Percentiles rank a stretch among this genome's conserved stretches.
These are phyloP conservation scores for Acleris holmiana DNA, from an alignment of 2,888 invertebrate species.

Conservation along the genomic window DNA sequence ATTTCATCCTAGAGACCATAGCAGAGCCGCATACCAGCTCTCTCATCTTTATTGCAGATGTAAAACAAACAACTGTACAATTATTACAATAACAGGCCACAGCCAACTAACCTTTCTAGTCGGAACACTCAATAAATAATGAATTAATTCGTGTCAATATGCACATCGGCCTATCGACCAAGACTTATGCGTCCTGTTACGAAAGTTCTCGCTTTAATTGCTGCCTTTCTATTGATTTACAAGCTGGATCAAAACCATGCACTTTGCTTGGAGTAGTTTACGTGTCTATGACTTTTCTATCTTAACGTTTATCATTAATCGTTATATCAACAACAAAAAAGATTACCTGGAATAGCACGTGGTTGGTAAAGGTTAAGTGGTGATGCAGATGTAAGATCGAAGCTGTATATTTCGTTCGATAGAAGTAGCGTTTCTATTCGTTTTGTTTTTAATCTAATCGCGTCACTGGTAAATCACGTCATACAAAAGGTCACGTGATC, in stretches of 20 bases:
- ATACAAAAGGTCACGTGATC: no score
- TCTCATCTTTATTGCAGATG: slow-evolving; percentile 32
- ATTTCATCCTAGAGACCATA: background rate
- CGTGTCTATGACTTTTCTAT: slow-evolving; percentile 6
- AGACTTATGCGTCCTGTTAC: slow-evolving; percentile 53
- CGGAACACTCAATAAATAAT: slow-evolving; percentile 50
- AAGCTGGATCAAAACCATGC: slow-evolving; percentile 44
- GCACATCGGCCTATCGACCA: slow-evolving; percentile 43
- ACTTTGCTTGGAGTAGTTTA: slow-evolving; percentile 1
- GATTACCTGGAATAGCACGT: no score
- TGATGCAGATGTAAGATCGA: no score
- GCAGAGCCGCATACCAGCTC: background rate
- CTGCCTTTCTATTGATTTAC: slow-evolving; percentile 65
- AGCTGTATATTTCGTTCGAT: no score
- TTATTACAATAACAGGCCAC: slow-evolving; percentile 36
- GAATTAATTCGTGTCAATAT: slow-evolving; percentile 55
- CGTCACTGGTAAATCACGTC: no score
- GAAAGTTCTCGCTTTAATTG: slow-evolving; percentile 58
- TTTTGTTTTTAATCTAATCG: no score
- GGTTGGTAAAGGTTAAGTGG: no score
- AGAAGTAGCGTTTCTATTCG: no score
- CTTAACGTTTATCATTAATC: background rate
- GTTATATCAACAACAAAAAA: no score
- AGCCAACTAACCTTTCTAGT: slow-evolving; percentile 36
- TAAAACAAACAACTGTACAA: slow-evolving; percentile 33